Evolutionary conservation across 2,113 vertebrate species (phyloP), one percentile per base, ranked within the genome.

Genomic region (Eleginops maclovinus): DNA sequence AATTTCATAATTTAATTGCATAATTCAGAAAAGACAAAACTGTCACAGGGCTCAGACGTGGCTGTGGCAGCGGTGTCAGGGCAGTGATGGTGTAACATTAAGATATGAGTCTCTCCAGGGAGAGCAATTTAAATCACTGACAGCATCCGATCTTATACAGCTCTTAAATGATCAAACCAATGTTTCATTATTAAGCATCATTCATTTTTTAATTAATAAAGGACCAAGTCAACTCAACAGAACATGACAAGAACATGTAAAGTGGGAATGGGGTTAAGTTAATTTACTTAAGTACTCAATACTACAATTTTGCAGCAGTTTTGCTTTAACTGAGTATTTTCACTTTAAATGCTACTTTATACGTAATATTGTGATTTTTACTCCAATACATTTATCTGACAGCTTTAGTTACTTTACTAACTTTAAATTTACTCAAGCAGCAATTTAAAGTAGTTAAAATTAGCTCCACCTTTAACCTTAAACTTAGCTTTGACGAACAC

Each of bases 1-100:
- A n/a, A 36, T 56, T 78, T 62, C 47, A 47, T 72, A 71, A 63
- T 78, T 2, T 55, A 46, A 63, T 70, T 70, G 56, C 22, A 54
- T 36, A 31, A 46, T 10, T n/a, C 12, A 44, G 64, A 61, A 10
- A 56, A 68, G 16, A 40, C 74, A 17, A 15, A 46, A 46, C 47
- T 62, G 65, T 54, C 65, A 56, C 0, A 6, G 47, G 40, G 61
- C 19, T 65, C 31, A 46, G 21, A 46, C 44, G 15, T 44, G 56
- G 19, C 55, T 50, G 24, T 59, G 63, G 68, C 74, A 28, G 63
- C 47, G 11, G 47, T 41, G 47, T 19, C 36, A 19, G 31, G 71
- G 74, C 63, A 14, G 19, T 46, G 75, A 46, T 64, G 9, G 49
- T 26, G 15, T 15, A 43, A 19, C n/a, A 63, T 36, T 17, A n/a